A percentile compares a stretch with the other conserved stretches of the same genome.
Evolutionary conservation across 2,113 vertebrate genomes (phyloP).

Genomic region (Plecotus auritus): DNA sequence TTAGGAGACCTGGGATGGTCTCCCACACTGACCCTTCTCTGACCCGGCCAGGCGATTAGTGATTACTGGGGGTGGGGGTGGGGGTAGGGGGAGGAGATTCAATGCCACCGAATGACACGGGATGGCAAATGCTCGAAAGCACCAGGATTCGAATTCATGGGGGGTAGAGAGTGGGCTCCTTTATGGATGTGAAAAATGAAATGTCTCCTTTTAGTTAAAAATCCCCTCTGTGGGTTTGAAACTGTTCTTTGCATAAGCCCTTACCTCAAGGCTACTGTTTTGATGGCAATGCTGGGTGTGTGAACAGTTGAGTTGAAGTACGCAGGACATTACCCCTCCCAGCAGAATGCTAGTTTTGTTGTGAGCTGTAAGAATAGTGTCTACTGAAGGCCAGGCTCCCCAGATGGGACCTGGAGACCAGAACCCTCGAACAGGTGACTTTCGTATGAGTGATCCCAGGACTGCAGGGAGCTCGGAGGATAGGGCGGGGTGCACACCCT

Average conservation of each 20-base stretch:
- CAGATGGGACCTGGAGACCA: not conserved
- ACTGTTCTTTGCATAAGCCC: not conserved
- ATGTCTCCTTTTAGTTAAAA: not conserved
- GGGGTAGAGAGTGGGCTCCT: not conserved
- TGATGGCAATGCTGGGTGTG: not conserved
- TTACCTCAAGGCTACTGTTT: not conserved
- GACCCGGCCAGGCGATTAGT: not conserved
- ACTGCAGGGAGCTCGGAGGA: not conserved
- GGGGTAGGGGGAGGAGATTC: not conserved
- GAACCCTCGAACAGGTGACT: not conserved
- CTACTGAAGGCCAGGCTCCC: not conserved
- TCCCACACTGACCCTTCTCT: not conserved
- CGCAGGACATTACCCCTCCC: not conserved
- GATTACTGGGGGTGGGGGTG: not conserved
- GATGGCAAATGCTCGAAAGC: not conserved
- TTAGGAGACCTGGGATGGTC: not conserved
- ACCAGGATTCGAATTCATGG: not conserved
- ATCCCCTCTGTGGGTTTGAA: not conserved
- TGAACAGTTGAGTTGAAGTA: fast-evolving
- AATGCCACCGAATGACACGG: fast-evolving
- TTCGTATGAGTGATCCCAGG: not conserved
- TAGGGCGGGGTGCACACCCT: not conserved
- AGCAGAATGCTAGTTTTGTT: not conserved
- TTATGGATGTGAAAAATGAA: not conserved
- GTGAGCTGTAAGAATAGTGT: not conserved